phyloP scores from a whole-genome alignment of 92 coral and sea anemone species.

The Actinostola sp. region DNA sequence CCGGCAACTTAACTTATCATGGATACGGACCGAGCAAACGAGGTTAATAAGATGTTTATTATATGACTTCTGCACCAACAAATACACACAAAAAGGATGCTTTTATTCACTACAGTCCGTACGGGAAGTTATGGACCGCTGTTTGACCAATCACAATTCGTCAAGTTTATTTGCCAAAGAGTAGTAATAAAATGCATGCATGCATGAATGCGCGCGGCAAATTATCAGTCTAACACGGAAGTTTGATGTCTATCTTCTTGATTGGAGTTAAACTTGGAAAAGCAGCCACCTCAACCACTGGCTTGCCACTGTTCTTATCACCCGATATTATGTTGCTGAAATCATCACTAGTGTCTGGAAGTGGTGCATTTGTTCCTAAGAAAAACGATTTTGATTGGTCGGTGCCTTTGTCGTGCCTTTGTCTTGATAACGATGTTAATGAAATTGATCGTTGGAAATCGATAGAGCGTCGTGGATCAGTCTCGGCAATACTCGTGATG shows the following conservation, averaged over 20 bases:
- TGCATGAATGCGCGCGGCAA: not conserved
- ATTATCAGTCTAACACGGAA: constrained; percentile 11
- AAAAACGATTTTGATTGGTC: constrained; percentile 7
- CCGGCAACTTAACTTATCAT: too few relatives aligned
- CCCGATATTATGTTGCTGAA: not conserved
- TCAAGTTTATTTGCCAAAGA: not conserved
- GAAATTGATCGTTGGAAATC: not conserved
- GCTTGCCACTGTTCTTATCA: not conserved
- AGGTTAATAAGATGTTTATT: too few relatives aligned
- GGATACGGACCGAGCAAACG: too few relatives aligned
- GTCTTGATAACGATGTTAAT: not conserved
- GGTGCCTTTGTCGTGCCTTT: not conserved
- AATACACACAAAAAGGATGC: too few relatives aligned
- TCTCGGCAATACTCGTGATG: constrained; percentile 12
- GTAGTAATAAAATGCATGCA: too few relatives aligned
- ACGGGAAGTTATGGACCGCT: too few relatives aligned
- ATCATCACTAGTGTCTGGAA: constrained; percentile 11
- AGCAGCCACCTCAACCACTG: not conserved
- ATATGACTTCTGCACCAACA: too few relatives aligned
- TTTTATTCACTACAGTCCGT: too few relatives aligned
- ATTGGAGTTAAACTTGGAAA: not conserved
- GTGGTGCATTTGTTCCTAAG: constrained; percentile 10
- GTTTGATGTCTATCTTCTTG: constrained; percentile 35
- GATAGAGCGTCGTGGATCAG: constrained; percentile 1
- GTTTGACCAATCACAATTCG: too few relatives aligned